Evolutionary conservation across 2,113 vertebrate species (phyloP), one percentile per base, ranked within the genome.

Genomic region (Felis chaus): DNA sequence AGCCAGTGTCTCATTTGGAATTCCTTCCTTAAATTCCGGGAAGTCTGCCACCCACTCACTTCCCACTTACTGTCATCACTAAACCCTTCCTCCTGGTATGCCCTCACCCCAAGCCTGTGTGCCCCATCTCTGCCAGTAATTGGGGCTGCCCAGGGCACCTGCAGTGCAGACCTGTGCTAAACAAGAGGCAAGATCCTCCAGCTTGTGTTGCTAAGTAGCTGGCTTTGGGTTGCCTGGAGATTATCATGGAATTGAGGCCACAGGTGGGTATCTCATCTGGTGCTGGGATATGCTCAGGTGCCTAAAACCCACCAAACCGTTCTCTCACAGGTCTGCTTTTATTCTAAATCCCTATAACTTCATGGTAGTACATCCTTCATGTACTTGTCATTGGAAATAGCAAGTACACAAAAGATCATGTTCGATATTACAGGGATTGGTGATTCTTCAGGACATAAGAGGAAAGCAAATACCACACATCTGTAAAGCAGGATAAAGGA

Each of bases 151-250:
- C 57, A n/a, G 31, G 45, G 39, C 1, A 0, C 88, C 95, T 91
- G 71, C 76, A 45, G 87, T 82, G 10, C 57, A 33, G 73, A 79
- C 53, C 36, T 21, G 8, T 23, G 50, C 94, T 96, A 50, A 69
- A 83, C 61, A 84, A 4, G 23, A 90, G 80, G 80, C 88, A 41
- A 68, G 80, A 89, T 91, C 85, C 83, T 91, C 81, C 73, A 50
- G 96, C 95, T 89, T 25, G 84, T 50, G 98, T 98, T 97, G 95
- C 98, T 97, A 96, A 98, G 98, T 97, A 97, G 97, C 98, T 97
- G 97, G 94, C 84, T 97, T 93, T 78, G 11, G 73, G 98, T 98
- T 98, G 98, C 97, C 88, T 97, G 94, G 98, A 96, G 97, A 97
- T 98, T 97, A 97, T 97, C 97, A 10, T 25, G 87, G 95, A 97